Base-by-base conservation (phyloP, 2,113 vertebrate genomes). In the Neogobius melanostomus region DNA sequence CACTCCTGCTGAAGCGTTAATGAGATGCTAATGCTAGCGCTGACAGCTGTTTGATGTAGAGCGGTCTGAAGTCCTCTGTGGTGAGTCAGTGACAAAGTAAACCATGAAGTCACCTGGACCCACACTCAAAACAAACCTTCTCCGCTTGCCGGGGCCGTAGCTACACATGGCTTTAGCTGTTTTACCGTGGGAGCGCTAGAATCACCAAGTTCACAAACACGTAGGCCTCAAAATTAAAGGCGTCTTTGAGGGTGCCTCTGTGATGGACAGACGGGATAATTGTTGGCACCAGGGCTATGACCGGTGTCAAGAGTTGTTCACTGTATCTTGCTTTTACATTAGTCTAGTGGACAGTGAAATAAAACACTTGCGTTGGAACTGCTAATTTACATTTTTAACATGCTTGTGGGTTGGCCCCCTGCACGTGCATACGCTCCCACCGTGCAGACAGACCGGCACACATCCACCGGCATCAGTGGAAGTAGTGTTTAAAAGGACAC, bases 221-320 rank as follows among this genome's bases (percentile, higher is more conserved):
- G 0, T 21, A 60, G 8, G 14, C 49, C 72, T 72, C 49, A 46
- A 59, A 84, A 85, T 89, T 82, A 90, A 91, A 85, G 81, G 72
- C 64, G 85, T 77, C 87, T 89, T 76, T 91, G 79, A 91, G 64
- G 73, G 12, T 21, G 43, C 65, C 60, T 72, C 74, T 69, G 64
- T 81, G 77, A 88, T 83, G 50, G 74, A 84, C 62, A 80, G 81
- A 73, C 50, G 8, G 61, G 59, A 63, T 84, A 83, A 88, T 87
- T 69, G 63, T 73, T 80, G 83, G 76, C 81, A 80, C 74, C 52
- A 52, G 73, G 69, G 60, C 66, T 50, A 28, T 68, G 68, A 75
- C 76, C 68, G 21, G 11, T 70, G 56, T 59, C 56, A 42, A 77
- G 44, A 9, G 0, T 71, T 65, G 1, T 45, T 61, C 59, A 44